phyloP scores from a whole-genome alignment of 2,888 invertebrate genomes.

The Morpho deidamia region DNA sequence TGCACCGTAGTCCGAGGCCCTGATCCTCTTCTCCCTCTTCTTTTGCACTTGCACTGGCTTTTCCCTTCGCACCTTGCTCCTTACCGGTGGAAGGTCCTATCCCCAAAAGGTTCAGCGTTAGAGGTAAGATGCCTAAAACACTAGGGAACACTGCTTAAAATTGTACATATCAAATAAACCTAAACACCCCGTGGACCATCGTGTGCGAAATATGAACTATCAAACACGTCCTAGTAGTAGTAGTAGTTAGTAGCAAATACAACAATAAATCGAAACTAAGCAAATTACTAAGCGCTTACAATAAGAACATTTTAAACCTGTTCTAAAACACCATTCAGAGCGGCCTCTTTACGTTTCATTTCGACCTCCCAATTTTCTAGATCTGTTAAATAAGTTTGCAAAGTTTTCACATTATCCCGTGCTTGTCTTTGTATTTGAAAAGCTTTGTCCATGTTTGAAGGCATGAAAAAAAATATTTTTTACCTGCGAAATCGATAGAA shows the following conservation, averaged over 20 bases:
- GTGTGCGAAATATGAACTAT: conserved; percentile 16
- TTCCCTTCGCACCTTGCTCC: conserved; percentile 67
- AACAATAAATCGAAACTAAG: conserved; percentile 5
- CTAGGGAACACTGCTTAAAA: conserved; percentile 20
- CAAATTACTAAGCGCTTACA: conserved; percentile 31
- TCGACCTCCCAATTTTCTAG: conserved; percentile 84
- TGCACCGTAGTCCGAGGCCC: conserved; percentile 81
- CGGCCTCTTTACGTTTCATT: conserved; percentile 84
- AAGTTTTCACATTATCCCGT: conserved; percentile 83
- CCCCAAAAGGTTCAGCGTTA: conserved; percentile 33
- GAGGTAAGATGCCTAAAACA: conserved; percentile 9
- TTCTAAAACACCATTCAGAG: conserved; percentile 68
- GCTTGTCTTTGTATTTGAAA: conserved; percentile 84
- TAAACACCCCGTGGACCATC: conserved; percentile 16
- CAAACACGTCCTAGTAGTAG: conserved; percentile 17
- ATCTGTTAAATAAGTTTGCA: conserved; percentile 84
- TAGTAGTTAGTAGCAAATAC: too few species aligned
- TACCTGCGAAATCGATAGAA: conserved; percentile 33
- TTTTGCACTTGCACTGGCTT: conserved; percentile 47
- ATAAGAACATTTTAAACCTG: conserved; percentile 52
- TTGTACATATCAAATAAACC: conserved; percentile 8
- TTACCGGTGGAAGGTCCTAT: conserved; percentile 73
- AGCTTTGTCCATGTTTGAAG: conserved; percentile 76
- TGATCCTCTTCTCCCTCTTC: conserved; percentile 67
- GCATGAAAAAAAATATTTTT: conserved; percentile 25